These are phyloP conservation scores for Microplitis mediator DNA, from an alignment of 1,140 invertebrate species.

Conservation along the genomic window DNA sequence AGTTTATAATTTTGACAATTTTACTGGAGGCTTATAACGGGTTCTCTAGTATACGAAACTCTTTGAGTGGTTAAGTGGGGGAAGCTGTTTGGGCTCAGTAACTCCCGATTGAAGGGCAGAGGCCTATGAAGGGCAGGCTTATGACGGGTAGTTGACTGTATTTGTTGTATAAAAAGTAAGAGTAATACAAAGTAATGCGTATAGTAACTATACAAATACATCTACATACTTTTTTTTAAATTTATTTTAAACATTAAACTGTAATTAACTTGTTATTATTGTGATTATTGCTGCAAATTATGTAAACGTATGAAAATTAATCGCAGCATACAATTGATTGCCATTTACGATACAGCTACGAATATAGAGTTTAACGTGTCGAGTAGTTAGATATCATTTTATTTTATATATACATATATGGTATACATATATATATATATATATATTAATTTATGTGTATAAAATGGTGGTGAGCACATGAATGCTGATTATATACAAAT, in stretches of 20 bases:
- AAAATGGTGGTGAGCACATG: constrained; percentile 26
- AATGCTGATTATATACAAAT: not conserved
- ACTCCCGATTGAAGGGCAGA: too few relatives aligned
- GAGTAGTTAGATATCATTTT: constrained; percentile 23
- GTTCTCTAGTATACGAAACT: too few relatives aligned
- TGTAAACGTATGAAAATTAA: constrained; percentile 9
- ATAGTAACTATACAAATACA: constrained; percentile 25
- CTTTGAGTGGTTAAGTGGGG: too few relatives aligned
- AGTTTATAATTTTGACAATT: too few relatives aligned
- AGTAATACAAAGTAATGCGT: constrained; percentile 45
- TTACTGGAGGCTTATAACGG: too few relatives aligned
- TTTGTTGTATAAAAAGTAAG: not conserved
- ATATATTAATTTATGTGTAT: constrained; percentile 10
- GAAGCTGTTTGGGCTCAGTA: too few relatives aligned
- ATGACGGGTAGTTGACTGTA: not conserved
- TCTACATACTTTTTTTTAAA: not conserved
- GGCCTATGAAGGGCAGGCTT: too few relatives aligned
- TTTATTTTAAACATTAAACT: not conserved
- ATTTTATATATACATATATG: constrained; percentile 7
- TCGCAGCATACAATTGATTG: constrained; percentile 13
- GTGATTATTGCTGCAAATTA: constrained; percentile 4
- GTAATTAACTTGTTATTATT: constrained; percentile 2
- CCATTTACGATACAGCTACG: not conserved
- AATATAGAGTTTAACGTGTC: constrained; percentile 11
- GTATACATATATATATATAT: constrained; percentile 6